Conservation (phyloP, 2,888 invertebrate genomes). For the Leistus spinibarbis region DNA sequence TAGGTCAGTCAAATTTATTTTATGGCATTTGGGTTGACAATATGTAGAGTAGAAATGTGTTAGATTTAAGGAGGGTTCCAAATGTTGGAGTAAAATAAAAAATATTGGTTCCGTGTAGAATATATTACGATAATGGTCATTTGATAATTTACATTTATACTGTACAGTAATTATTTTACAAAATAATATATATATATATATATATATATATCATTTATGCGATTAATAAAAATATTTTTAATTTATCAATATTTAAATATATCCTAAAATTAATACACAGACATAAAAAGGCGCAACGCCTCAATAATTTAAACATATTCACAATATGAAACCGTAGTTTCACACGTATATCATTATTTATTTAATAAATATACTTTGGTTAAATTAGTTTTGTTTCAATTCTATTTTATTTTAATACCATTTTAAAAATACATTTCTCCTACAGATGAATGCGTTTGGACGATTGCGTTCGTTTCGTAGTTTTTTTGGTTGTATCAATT, state of each 20-base stretch:
- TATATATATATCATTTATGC: constrained; percentile 40
- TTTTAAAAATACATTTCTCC: constrained; percentile 49
- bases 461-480: not conserved
- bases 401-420: constrained; percentile 49
- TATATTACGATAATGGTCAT: constrained; percentile 39
- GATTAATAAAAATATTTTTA: constrained; percentile 43
- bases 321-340: constrained; percentile 19
- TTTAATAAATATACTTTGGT: constrained; percentile 48
- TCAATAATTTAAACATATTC: constrained; percentile 41
- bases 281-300: constrained; percentile 22
- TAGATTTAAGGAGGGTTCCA: too few species aligned
- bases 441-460: not conserved
- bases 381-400: constrained; percentile 49
- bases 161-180: constrained; percentile 47
- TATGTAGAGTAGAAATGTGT: too few species aligned
- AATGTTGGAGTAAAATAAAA: too few species aligned
- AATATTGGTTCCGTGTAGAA: constrained; percentile 32
- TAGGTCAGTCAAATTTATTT: too few species aligned
- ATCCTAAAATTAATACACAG: constrained; percentile 42
- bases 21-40: too few species aligned
- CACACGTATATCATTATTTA: constrained; percentile 10
- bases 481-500: not conserved
- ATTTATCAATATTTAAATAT: constrained; percentile 42
- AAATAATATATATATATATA: constrained; percentile 41
- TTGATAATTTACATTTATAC: constrained; percentile 43